Base-by-base conservation (phyloP, 1,140 invertebrate genomes). In the Caenorhabditis remanei region DNA sequence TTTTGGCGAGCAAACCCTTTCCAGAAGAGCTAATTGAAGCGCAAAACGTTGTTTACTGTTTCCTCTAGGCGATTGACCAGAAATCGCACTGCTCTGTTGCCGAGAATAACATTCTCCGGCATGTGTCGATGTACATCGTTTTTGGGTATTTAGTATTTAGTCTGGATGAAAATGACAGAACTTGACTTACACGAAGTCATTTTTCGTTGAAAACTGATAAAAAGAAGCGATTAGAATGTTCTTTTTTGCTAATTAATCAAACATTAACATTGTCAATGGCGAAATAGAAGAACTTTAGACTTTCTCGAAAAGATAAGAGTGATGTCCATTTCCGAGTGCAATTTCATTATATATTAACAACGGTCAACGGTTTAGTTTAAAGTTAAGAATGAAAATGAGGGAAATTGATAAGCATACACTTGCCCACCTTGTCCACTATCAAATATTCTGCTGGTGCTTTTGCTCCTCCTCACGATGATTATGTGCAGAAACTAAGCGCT, bases 231-330 rank as follows among this genome's bases (percentile, higher is more conserved):
- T 21, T 65, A 14, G 61, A 40, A 13, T 65, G 61, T 65, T 65
- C 61, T 40, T 21, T 58, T 58, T n/a, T 58, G 9, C 14, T 71
- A 71, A 71, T 71, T 71, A 71, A 71, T 67, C 65, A 67, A 67
- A 67, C 40, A 67, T 43, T 71, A 43, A 19, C 16, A 71, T 14
- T 71, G 9, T 14, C 11, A 32, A 67, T 46, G 6, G 4, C 46
- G 24, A n/a, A 79, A 79, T 53, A 79, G n/a, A 50, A 46, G 71
- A 79, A 79, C 71, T 79, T 79, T 50, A 50, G 40, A 40, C 65
- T 71, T 11, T 7, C 8, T 65, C 40, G 0, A 32, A 13, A 7
- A 46, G 61, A 63, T 63, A 63, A 63, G 21, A 24, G 14, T 13
- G 13, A 13, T 32, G 32, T 32, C 32, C 43, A 19, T 46, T 71